These are phyloP conservation scores for Protosalanx chinensis DNA, from an alignment of 2,797 vertebrate genomes.

Conservation along the genomic window DNA sequence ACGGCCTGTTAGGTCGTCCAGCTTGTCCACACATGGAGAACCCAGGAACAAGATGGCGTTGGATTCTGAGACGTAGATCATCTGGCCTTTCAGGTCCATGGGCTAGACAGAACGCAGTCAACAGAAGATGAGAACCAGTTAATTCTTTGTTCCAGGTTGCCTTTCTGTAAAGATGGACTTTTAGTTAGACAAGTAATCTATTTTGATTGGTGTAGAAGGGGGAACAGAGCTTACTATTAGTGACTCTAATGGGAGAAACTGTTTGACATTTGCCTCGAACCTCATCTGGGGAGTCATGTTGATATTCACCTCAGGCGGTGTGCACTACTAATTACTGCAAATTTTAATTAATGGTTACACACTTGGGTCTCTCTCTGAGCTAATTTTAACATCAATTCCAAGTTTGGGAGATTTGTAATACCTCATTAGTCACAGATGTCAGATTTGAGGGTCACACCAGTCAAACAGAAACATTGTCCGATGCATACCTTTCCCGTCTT, in stretches of 20 bases:
- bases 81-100: conserved; percentile 98
- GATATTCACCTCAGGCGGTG: conserved; percentile 55
- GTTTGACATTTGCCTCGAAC: conserved; percentile 71
- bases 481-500: conserved; percentile 84
- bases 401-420: conserved; percentile 32
- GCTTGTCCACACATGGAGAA: conserved; percentile 92
- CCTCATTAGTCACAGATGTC: conserved; percentile 29
- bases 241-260: conserved; percentile 65
- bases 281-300: conserved; percentile 58
- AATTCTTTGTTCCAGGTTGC: neutral
- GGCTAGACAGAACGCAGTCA: conserved; percentile 68
- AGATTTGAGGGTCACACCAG: conserved; percentile 3
- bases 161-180: neutral
- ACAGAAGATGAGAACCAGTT: conserved; percentile 15
- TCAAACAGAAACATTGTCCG: neutral
- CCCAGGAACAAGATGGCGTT: conserved; percentile 91
- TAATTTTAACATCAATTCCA: conserved; percentile 32
- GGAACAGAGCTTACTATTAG: conserved; percentile 32
- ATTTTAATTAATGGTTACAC: conserved; percentile 32
- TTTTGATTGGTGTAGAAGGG: neutral
- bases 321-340: conserved; percentile 42
- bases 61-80: conserved; percentile 95
- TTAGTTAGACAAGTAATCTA: neutral
- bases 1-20: conserved; percentile 94
- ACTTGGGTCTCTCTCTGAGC: conserved; percentile 3